A percentile compares a stretch with the other conserved stretches of the same genome.
Conservation (phyloP, 2,888 invertebrate species). For the Chrysolina americana region DNA sequence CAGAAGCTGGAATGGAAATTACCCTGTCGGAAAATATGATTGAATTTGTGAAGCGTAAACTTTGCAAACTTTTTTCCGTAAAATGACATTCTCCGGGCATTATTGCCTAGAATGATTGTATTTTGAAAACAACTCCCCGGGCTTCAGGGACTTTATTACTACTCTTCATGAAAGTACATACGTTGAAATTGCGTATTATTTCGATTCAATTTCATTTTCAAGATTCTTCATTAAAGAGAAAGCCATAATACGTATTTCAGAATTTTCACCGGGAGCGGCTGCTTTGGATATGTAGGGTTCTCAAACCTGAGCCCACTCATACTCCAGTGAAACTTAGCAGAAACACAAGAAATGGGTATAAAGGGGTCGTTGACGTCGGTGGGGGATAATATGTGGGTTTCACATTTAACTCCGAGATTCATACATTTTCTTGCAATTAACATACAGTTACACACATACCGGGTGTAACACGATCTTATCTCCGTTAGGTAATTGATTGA, state of each 20-base stretch:
- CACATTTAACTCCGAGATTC: background rate
- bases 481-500: no score
- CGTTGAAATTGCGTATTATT: slow-evolving; percentile 2
- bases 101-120: no score
- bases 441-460: no score
- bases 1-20: no score
- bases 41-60: no score
- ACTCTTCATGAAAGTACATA: background rate
- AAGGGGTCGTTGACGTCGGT: background rate
- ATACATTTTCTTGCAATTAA: background rate
- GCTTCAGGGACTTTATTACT: background rate
- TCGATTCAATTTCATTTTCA: background rate
- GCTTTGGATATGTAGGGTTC: slow-evolving; percentile 1
- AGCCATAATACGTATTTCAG: slow-evolving; percentile 6
- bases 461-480: no score
- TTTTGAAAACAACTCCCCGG: no score
- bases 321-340: background rate
- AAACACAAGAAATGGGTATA: background rate
- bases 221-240: slow-evolving; percentile 9
- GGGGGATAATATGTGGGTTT: background rate
- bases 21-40: no score
- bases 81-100: no score
- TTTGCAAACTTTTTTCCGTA: no score
- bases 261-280: background rate
- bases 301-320: background rate